Conservation (phyloP, 2,113 vertebrate genomes). For the Passer montanus region DNA sequence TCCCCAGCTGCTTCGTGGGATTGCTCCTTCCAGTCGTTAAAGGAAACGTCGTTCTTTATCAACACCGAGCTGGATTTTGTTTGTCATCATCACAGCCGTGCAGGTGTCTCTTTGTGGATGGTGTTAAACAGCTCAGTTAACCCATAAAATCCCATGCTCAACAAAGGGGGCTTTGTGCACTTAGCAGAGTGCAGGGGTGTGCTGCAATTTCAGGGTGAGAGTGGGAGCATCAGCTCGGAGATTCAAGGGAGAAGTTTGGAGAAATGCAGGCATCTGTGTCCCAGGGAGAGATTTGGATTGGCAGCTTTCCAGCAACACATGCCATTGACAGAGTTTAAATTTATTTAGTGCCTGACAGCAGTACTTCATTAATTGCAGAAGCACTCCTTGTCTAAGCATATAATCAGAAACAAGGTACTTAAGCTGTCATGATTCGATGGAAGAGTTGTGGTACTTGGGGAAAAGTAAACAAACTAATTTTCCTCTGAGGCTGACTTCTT, state of each 20-base stretch:
- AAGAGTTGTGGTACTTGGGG: neutral
- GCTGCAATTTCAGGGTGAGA: neutral
- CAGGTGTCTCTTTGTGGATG: neutral
- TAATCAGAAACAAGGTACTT: neutral
- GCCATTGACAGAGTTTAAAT: neutral
- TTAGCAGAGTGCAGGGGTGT: neutral
- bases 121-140: neutral
- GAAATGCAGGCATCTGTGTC: neutral
- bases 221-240: neutral
- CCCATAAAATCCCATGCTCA: neutral
- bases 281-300: neutral
- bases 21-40: neutral
- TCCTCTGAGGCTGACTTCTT: neutral
- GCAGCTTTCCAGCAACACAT: neutral
- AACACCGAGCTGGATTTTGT: neutral
- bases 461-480: neutral
- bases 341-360: neutral
- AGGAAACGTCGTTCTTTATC: neutral
- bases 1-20: neutral
- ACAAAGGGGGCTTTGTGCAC: neutral
- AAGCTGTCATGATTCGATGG: neutral
- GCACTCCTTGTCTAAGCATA: neutral
- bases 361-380: neutral
- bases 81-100: fast-evolving
- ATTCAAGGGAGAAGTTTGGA: neutral